A percentile compares a stretch with the other conserved stretches of the same genome.
phyloP scores from a whole-genome alignment of 1,140 invertebrate genomes.

The Oryzaephilus surinamensis region DNA sequence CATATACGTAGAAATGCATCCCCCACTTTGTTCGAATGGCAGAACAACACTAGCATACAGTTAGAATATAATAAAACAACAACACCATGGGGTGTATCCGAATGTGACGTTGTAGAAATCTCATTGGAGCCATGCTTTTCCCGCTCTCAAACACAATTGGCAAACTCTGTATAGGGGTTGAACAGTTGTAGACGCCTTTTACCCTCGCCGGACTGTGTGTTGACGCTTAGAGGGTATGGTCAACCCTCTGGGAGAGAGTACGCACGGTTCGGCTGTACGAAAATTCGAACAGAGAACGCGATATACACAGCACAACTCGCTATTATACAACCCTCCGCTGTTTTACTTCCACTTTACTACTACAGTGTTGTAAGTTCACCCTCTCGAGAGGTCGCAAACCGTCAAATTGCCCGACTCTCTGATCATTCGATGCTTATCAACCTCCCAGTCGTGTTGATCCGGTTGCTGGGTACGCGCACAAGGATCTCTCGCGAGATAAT shows the following conservation, averaged over 20 bases:
- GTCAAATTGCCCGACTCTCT: slow-evolving; percentile 15
- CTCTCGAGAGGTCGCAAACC: slow-evolving; percentile 29
- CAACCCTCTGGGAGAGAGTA: slow-evolving; percentile 12
- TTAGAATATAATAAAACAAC: slow-evolving; percentile 10
- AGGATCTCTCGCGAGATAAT: slow-evolving; percentile 30
- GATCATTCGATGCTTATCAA: slow-evolving; percentile 31
- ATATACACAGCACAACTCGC: too few relatives aligned
- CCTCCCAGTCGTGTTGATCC: slow-evolving; percentile 34
- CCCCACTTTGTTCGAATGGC: too few relatives aligned
- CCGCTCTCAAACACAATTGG: slow-evolving; percentile 21
- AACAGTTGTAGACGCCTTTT: slow-evolving; percentile 14
- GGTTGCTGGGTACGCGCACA: slow-evolving; percentile 16
- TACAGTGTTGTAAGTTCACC: too few relatives aligned
- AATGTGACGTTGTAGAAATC: slow-evolving; percentile 7
- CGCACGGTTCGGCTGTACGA: slow-evolving; percentile 4
- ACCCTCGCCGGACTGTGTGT: slow-evolving; percentile 20
- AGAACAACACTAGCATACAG: too few relatives aligned
- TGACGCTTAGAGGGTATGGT: slow-evolving; percentile 15
- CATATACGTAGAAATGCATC: too few relatives aligned
- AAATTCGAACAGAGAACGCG: slow-evolving; percentile 13
- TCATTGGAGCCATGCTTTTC: slow-evolving; percentile 23
- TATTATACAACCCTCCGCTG: too few relatives aligned
- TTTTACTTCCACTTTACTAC: too few relatives aligned
- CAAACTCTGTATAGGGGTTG: slow-evolving; percentile 17
- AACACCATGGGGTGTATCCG: slow-evolving; percentile 19